Conservation (phyloP, 2,797 vertebrate species). For the Acanthopagrus latus region DNA sequence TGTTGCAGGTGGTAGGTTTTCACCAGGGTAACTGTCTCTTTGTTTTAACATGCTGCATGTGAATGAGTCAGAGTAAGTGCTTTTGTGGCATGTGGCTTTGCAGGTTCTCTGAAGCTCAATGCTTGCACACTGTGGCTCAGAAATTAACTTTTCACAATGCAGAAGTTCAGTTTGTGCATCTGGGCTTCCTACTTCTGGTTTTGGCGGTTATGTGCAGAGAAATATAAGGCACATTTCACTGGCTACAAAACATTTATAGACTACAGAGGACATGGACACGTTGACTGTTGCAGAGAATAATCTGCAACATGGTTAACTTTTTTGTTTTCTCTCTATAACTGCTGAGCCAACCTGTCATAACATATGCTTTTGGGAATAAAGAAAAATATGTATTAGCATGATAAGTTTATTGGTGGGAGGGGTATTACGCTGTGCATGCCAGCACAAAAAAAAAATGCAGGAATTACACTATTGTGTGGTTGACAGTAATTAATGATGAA, state of each 20-base stretch:
- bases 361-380: conserved; percentile 27
- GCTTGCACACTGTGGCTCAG: conserved; percentile 13
- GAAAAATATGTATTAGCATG: neutral
- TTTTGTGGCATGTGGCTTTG: conserved; percentile 55
- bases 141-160: conserved; percentile 24
- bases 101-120: conserved; percentile 45
- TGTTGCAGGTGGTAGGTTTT: conserved; percentile 53
- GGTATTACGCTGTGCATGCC: conserved; percentile 9
- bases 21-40: conserved; percentile 42
- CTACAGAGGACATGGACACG: neutral
- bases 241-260: neutral
- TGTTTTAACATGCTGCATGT: conserved; percentile 43
- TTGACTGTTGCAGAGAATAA: neutral
- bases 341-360: conserved; percentile 34
- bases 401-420: conserved; percentile 17
- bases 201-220: neutral
- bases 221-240: neutral
- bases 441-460: conserved; percentile 12
- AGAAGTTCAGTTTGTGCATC: conserved; percentile 24
- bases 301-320: conserved; percentile 18
- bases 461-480: conserved; percentile 6
- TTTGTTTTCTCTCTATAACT: conserved; percentile 18
- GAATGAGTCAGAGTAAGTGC: neutral
- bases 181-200: conserved; percentile 31
- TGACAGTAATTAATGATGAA: conserved; percentile 32